phyloP scores from a whole-genome alignment of 2,888 invertebrate genomes.

The Tortrix viridana region DNA sequence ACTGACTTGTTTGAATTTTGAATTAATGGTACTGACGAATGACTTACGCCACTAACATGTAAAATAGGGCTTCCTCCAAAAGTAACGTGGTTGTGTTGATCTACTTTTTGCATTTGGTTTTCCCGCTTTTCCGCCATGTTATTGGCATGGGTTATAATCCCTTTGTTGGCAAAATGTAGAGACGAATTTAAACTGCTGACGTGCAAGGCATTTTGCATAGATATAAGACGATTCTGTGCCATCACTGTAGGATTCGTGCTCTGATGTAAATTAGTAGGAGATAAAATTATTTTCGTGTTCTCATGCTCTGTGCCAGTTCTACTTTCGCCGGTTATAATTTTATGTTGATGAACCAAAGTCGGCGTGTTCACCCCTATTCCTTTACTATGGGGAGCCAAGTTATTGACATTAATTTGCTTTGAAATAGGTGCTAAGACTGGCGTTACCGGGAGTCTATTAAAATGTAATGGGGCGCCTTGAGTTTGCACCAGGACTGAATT shows the following conservation, averaged over 20 bases:
- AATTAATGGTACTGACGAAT: conserved; percentile 62
- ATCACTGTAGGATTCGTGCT: conserved; percentile 70
- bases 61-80: conserved; percentile 66
- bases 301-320: conserved; percentile 60
- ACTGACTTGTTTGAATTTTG: conserved; percentile 67
- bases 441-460: conserved; percentile 84
- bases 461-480: conserved; percentile 74
- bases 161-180: conserved; percentile 69
- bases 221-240: conserved; percentile 76
- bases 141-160: conserved; percentile 65
- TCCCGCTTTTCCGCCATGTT: conserved; percentile 70
- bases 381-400: conserved; percentile 71
- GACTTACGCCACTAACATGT: conserved; percentile 66
- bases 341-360: conserved; percentile 65
- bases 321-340: conserved; percentile 64
- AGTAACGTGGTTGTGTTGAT: conserved; percentile 60
- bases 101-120: conserved; percentile 59
- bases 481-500: conserved; percentile 78
- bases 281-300: conserved; percentile 72
- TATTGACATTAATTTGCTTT: conserved; percentile 82
- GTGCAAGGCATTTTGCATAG: conserved; percentile 74
- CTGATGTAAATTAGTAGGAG: conserved; percentile 67
- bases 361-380: conserved; percentile 54
- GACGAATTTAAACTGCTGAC: conserved; percentile 64
- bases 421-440: conserved; percentile 83